These are phyloP conservation scores for Cloeon dipterum DNA, from an alignment of 2,888 invertebrate genomes.

Conservation along the genomic window DNA sequence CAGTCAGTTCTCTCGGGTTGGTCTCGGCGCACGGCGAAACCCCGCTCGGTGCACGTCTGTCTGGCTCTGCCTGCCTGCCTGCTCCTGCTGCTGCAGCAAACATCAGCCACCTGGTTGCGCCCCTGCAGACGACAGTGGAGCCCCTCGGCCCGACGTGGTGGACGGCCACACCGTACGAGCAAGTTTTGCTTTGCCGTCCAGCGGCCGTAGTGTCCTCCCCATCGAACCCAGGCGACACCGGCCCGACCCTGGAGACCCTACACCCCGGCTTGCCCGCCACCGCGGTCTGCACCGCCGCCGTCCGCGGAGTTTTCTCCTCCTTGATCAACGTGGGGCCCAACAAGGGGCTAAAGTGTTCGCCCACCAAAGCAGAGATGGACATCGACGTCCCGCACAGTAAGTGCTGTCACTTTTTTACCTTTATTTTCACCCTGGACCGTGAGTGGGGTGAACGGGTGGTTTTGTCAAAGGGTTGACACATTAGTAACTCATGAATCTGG, in stretches of 20 bases:
- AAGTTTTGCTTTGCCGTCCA: not conserved
- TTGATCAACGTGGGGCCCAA: constrained; percentile 15
- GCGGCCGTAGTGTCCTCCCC: not conserved
- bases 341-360: constrained; percentile 23
- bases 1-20: no score
- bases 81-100: no score
- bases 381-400: constrained; percentile 24
- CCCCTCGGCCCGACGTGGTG: constrained; percentile 1
- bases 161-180: not conserved
- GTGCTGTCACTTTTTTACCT: constrained; percentile 9
- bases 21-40: no score
- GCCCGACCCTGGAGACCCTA: constrained; percentile 7
- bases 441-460: no score
- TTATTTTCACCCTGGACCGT: no score
- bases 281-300: constrained; percentile 5
- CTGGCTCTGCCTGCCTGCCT: no score
- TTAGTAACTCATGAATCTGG: no score
- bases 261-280: constrained; percentile 2
- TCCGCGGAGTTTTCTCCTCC: constrained; percentile 10
- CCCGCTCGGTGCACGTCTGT: no score
- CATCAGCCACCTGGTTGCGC: constrained; percentile 4
- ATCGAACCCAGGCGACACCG: constrained; percentile 2
- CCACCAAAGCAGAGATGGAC: constrained; percentile 25
- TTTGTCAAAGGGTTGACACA: no score
- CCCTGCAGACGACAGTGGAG: constrained; percentile 7